Evolutionary conservation across 2,797 vertebrate genomes (phyloP), one percentile per base, ranked within the genome.

Genomic region (Paratrypauchen microcephalus): DNA sequence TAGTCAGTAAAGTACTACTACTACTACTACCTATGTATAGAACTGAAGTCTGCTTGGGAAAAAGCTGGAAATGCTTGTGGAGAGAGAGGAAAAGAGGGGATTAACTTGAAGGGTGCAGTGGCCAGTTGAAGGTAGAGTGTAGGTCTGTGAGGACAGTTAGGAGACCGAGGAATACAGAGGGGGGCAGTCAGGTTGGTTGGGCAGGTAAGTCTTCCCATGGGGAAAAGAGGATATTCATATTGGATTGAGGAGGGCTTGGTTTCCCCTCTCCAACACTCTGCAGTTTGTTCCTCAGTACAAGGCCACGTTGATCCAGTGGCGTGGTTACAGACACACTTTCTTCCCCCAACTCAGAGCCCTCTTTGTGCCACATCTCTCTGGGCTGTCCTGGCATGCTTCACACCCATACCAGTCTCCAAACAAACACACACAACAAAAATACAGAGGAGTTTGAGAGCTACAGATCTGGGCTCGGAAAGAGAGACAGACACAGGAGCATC

Each of bases 201-300:
- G 71, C 67, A 71, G 63, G 24, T 57, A 69, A 21, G 30, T 60
- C 58, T 26, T 30, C 12, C 61, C 24, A 3, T 7, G 67, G 58
- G 76, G 59, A 72, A 75, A 75, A 75, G 58, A 36, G 58, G 57
- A 70, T 77, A 74, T 80, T 72, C 74, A 74, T 69, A 71, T 73
- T 83, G 78, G 83, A 77, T 36, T 55, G 66, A 76, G 80, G 15
- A 18, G 74, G 81, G 81, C 65, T 70, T 70, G 28, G 68, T 90
- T 90, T 92, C 87, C 89, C 83, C 83, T 74, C 78, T 70, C 70
- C 73, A 92, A 94, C 93, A 94, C 93, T 90, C 88, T 76, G 71
- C 75, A 81, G 83, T 88, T 93, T 94, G 92, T 93, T 88, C 83
- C 58, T 66, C 54, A 79, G 86, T 82, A 94, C 92, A 94, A 94